These are phyloP conservation scores for Chouioia cunea DNA, from an alignment of 2,888 invertebrate genomes.

Conservation along the genomic window DNA sequence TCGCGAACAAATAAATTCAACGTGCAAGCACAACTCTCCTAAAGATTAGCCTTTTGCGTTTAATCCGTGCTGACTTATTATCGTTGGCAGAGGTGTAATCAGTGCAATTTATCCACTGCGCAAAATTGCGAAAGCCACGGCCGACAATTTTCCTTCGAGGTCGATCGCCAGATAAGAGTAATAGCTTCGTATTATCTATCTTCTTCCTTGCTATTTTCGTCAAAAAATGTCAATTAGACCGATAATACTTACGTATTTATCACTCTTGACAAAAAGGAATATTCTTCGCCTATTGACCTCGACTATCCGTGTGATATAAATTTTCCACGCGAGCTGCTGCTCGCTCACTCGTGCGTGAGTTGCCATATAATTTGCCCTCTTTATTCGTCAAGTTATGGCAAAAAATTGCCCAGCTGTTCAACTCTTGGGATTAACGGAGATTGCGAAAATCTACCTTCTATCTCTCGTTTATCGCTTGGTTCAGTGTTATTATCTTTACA, in stretches of 20 bases:
- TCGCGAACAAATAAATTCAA: background rate
- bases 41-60: background rate
- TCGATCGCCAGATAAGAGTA: slow-evolving; percentile 12
- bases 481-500: too few species aligned
- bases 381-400: slow-evolving; percentile 9
- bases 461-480: background rate
- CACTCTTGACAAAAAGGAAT: too few species aligned
- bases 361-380: slow-evolving; percentile 11
- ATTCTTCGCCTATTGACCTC: too few species aligned
- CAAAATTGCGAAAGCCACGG: background rate
- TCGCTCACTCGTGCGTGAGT: slow-evolving; percentile 1
- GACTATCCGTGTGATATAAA: too few species aligned
- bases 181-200: background rate
- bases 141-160: background rate
- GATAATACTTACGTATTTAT: too few species aligned
- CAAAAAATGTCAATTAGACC: slow-evolving; percentile 22
- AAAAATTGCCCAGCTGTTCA: slow-evolving; percentile 9
- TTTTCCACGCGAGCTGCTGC: too few species aligned
- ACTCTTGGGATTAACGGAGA: slow-evolving; percentile 17
- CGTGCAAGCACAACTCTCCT: background rate
- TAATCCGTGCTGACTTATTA: background rate
- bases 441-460: slow-evolving; percentile 28
- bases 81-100: slow-evolving; percentile 7
- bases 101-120: slow-evolving; percentile 15
- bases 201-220: background rate